phyloP scores from a whole-genome alignment of 2,888 invertebrate species.

The Lithodes maja region DNA sequence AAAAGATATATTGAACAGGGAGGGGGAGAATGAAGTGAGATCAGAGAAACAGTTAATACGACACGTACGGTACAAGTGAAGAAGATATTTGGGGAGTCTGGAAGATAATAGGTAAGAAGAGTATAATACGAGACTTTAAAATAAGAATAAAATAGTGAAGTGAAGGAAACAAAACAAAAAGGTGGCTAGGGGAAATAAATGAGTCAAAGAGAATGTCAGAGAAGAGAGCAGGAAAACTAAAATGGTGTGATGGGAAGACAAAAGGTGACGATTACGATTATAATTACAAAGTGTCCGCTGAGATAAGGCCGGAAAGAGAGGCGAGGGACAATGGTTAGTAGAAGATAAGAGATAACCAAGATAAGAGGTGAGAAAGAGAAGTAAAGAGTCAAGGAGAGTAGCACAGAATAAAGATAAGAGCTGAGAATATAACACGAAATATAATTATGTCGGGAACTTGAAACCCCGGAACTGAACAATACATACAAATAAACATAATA shows the following conservation, averaged over 20 bases:
- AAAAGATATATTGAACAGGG: background rate
- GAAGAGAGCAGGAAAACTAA: background rate
- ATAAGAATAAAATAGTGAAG: background rate
- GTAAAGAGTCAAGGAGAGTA: slow-evolving; percentile 3
- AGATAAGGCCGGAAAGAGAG: no score
- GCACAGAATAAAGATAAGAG: no score
- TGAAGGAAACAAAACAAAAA: background rate
- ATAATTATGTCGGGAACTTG: no score
- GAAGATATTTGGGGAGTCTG: background rate
- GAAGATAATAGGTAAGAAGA: background rate
- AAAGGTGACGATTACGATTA: no score
- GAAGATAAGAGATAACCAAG: no score
- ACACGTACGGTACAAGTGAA: background rate
- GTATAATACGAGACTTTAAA: background rate
- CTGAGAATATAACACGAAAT: no score
- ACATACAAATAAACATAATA: no score
- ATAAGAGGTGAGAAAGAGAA: background rate
- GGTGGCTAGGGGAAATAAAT: background rate
- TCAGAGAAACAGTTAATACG: background rate
- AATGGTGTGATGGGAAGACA: no score
- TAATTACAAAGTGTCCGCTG: no score
- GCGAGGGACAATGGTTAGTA: no score
- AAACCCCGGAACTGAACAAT: no score
- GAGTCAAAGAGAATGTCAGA: background rate
- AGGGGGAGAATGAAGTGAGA: background rate